Base-by-base conservation (phyloP, 2,888 invertebrate species). In the Limnephilus auricula region DNA sequence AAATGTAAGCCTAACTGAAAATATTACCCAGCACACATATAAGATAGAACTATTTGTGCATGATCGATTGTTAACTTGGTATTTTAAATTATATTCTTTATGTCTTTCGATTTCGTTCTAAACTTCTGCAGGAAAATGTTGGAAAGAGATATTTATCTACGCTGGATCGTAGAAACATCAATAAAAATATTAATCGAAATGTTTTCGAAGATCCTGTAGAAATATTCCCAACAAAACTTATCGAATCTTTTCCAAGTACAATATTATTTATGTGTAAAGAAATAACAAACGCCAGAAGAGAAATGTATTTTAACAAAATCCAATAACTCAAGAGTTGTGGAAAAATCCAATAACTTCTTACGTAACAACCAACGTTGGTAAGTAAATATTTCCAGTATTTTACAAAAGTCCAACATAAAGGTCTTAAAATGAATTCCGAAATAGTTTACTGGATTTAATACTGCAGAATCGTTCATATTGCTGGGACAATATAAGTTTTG, bases 221-320 rank as follows among this genome's bases (percentile, higher is more conserved):
- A 79, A 34, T 32, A 88, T 78, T 79, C 40, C 34, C 32, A 88
- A 79, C 32, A 32, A 34, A 88, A 78, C 25, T 88, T 88, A 65
- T 88, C 78, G 87, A 79, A 78, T 79, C 78, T 88, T 88, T 25
- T 18, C 65, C 32, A 78, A 88, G 87, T 78, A 88, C 65, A 88
- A 88, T 32, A 88, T 78, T 88, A 88, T 88, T 88, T 88, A 78
- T 88, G 78, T 88, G 87, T 88, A 78, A 88, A 65, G 87, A 88
- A 88, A 88, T 88, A 88, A 87, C 87, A 87, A 88, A 78, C 32
- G 87, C 78, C 78, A 79, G 37, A 88, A 37, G 87, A 88, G 87
- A 88, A 78, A 88, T 88, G 87, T 88, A 78, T 78, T 78, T 88
- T 88, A 78, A 32, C 87, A 78, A 88, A 88, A 88, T 88, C 87